Base-by-base conservation (phyloP, 2,888 invertebrate species). In the Mechanitis mazaeus region DNA sequence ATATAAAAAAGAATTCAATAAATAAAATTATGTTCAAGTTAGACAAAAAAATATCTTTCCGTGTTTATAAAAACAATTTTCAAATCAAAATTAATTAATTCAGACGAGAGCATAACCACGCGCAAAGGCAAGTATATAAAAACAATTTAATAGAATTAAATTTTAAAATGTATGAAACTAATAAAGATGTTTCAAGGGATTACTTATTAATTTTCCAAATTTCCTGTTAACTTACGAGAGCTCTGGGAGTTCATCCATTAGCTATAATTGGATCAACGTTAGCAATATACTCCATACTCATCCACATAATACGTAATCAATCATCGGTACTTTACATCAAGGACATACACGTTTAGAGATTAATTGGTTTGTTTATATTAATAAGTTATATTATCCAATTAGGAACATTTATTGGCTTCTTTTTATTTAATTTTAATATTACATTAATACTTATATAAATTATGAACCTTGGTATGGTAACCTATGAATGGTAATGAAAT, bases 181-280 rank as follows among this genome's bases (percentile, higher is more conserved):
- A 50, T 50, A 50, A 50, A 31, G 50, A 20, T 12, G n/a, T 45
- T 53, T 35, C 35, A 60, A 56, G 60, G 56, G 28, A 61, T 54
- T 57, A 33, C 47, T 64, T 62, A 69, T 70, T 68, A 72, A 73
- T 73, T 74, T 70, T 67, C 73, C 61, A 69, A 75, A 75, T 73
- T 74, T 66, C 69, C 57, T n/a, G 53, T 53, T 67, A 68, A 65
- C 66, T 63, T 66, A 69, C 66, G 59, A 64, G 68, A 64, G 69
- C 68, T 60, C 66, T 71, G 80, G 79, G 80, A 81, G 72, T 77
- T 77, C 64, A 75, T 83, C 85, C 86, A 87, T 85, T 87, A 86
- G 71, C 75, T 75, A 78, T 86, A 87, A 87, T 87, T 87, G 86
- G 83, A 84, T 84, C 73, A 78, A 69, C 72, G 66, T 61, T 68